Base-by-base conservation (phyloP, 1,140 invertebrate genomes). In the Lucilia cuprina region DNA sequence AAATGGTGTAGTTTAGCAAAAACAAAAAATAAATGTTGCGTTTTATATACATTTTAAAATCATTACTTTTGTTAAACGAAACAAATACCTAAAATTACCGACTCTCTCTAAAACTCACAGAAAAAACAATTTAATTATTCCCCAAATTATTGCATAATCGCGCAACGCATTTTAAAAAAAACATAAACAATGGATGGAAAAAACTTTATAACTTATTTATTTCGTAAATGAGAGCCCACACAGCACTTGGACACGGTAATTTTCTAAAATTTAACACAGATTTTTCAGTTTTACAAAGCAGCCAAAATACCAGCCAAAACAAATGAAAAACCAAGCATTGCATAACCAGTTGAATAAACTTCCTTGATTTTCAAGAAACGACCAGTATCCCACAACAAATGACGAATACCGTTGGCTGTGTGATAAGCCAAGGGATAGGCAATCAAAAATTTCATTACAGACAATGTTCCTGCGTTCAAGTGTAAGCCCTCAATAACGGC, bases 341-440 rank as follows among this genome's bases (percentile, higher is more conserved):
- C 88, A 90, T 95, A 95, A 85, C 95, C 95, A 60, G 95, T 95
- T 8, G 91, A 90, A 86, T 95, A 95, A 5, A 96, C 95, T 89
- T 95, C 93, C 89, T 95, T 95, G 34, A 95, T 94, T 47, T 94
- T 93, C 19, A 96, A 92, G 85, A 94, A 95, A 86, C 93, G 93
- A 10, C 95, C 95, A 0, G 93, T 92, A 86, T 96, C 95, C 95
- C 95, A 96, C 47, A 93, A 87, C 89, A 96, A 92, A 91, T 96
- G 95, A 83, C 95, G 93, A n/a, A 96, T 92, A 84, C 95, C 95
- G 88, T 95, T 96, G 70, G 92, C 93, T 82, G 93, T 93, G 86
- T 96, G 95, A 86, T 93, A 96, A 9, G 93, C 93, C 5, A 93
- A 92, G 41, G 95, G 95, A 85, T 94, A 92, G 80, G 94, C 94